Evolutionary conservation across 1,140 invertebrate genomes (phyloP).

Genomic region (Metaphire vulgaris): DNA sequence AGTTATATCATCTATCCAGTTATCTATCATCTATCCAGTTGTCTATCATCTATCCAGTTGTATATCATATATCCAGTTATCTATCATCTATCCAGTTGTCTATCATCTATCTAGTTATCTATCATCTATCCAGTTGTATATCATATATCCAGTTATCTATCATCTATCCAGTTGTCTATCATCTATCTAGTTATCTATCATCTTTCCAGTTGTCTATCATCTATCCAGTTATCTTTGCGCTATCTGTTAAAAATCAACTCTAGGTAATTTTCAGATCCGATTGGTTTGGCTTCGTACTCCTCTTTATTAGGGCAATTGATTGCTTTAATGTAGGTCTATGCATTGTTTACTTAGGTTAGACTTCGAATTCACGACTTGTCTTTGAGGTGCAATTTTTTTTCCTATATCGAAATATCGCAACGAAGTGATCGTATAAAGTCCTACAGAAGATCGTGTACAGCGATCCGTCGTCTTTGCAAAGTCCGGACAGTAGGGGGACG

Average conservation of each 20-base stretch:
- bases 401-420: neutral
- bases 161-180: neutral
- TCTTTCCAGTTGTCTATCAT: neutral
- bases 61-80: neutral
- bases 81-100: neutral
- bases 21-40: neutral
- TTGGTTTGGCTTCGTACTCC: neutral
- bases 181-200: too few species aligned
- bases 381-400: neutral
- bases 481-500: neutral
- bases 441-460: constrained; percentile 6
- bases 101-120: neutral
- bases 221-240: neutral
- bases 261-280: neutral
- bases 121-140: neutral
- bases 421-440: neutral
- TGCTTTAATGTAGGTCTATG: too few species aligned
- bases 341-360: too few species aligned
- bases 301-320: too few species aligned
- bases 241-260: neutral
- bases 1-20: neutral
- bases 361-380: neutral
- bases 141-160: neutral
- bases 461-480: constrained; percentile 1
- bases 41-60: neutral